A percentile compares a stretch with the other conserved stretches of the same genome.
Evolutionary conservation across 2,797 vertebrate genomes (phyloP).

Genomic region (Steatocranus sp.): DNA sequence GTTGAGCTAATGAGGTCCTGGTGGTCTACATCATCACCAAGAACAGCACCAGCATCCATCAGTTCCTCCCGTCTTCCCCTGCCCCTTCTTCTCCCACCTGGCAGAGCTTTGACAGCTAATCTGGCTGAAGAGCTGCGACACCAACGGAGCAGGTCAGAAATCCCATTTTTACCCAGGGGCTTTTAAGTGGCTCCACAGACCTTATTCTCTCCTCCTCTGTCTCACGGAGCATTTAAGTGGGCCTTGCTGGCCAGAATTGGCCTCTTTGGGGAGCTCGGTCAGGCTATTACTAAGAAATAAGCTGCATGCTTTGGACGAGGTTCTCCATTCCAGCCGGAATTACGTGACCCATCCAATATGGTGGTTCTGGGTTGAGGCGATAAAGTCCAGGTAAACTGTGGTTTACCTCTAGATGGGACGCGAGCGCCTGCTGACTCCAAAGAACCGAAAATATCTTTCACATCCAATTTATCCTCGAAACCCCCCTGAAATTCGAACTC

Average conservation of each 20-base stretch:
- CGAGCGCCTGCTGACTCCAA: neutral
- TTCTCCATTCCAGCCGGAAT: slow-evolving; percentile 38
- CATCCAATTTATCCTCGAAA: neutral
- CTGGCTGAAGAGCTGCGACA: slow-evolving; percentile 31
- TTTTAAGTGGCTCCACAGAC: slow-evolving; percentile 53
- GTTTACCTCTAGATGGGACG: neutral
- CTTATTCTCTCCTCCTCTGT: slow-evolving; percentile 45
- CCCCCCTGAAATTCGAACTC: neutral
- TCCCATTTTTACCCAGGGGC: slow-evolving; percentile 65
- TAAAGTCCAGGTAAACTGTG: neutral
- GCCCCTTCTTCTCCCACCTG: slow-evolving; percentile 29
- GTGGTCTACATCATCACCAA: slow-evolving; percentile 43
- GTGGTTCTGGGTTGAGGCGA: neutral
- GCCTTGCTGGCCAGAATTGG: slow-evolving; percentile 39
- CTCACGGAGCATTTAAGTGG: slow-evolving; percentile 53
- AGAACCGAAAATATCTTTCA: neutral
- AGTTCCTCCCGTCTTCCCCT: neutral
- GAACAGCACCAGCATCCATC: slow-evolving; percentile 37
- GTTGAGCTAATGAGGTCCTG: slow-evolving; percentile 59
- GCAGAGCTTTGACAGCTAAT: slow-evolving; percentile 59
- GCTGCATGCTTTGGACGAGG: slow-evolving; percentile 24
- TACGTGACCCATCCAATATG: slow-evolving; percentile 18
- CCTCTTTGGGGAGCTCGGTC: slow-evolving; percentile 43
- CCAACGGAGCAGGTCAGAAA: slow-evolving; percentile 63
- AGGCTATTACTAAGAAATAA: slow-evolving; percentile 53